Conservation (phyloP, 64 coral and sea anemone species). For the Anthopleura sola region DNA sequence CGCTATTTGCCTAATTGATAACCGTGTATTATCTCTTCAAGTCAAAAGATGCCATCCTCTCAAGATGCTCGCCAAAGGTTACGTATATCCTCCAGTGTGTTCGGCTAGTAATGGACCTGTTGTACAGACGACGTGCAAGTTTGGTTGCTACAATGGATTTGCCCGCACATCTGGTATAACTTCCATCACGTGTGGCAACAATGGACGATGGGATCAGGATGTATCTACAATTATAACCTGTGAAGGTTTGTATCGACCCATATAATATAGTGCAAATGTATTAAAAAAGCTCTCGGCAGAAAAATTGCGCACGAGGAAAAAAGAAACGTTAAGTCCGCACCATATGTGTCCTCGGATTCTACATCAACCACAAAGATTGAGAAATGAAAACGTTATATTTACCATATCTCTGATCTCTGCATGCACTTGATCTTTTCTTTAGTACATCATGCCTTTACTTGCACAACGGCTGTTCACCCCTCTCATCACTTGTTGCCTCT, state of each 20-base stretch:
- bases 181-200: conserved; percentile 34
- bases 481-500: background rate
- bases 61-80: conserved; percentile 31
- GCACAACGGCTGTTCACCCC: background rate
- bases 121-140: conserved; percentile 41
- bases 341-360: background rate
- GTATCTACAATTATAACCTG: conserved; percentile 38
- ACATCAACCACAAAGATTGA: too few species aligned
- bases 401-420: too few species aligned
- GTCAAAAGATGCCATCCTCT: conserved; percentile 46
- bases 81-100: conserved; percentile 59
- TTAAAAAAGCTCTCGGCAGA: background rate
- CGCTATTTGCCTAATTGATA: too few species aligned
- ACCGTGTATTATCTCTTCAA: background rate
- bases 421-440: too few species aligned
- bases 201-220: conserved; percentile 46
- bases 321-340: too few species aligned
- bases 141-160: conserved; percentile 61
- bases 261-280: background rate
- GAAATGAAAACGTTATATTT: too few species aligned
- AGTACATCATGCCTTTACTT: too few species aligned
- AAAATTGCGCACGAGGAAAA: background rate
- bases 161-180: conserved; percentile 12
- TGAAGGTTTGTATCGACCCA: background rate
- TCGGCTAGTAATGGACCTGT: conserved; percentile 22